Conservation (phyloP, 2,797 vertebrate genomes). For the Tachyglossus aculeatus region DNA sequence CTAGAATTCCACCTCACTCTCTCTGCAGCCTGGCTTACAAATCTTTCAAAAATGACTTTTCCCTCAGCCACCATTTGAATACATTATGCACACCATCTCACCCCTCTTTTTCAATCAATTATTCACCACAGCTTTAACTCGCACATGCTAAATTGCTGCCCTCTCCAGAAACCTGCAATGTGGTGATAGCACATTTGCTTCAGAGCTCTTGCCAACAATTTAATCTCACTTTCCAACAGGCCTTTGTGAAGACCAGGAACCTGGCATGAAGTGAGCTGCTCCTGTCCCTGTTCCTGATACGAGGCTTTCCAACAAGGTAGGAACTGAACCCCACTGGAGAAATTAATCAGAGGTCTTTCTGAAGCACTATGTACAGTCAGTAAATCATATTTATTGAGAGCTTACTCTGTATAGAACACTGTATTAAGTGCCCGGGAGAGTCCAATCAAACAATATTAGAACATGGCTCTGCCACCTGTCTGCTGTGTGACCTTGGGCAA, state of each 20-base stretch:
- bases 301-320: background rate
- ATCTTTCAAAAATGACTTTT: slow-evolving; percentile 27
- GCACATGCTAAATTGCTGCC: slow-evolving; percentile 41
- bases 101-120: slow-evolving; percentile 55
- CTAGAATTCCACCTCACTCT: background rate
- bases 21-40: slow-evolving; percentile 20
- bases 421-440: no score
- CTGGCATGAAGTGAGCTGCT: background rate
- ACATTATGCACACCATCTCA: slow-evolving; percentile 45
- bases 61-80: slow-evolving; percentile 42
- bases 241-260: background rate
- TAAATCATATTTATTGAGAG: no score
- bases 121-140: slow-evolving; percentile 41
- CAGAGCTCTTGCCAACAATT: slow-evolving; percentile 28
- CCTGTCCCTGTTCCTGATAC: background rate
- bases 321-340: background rate
- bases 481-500: no score
- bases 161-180: slow-evolving; percentile 33
- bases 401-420: no score
- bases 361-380: background rate
- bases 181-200: slow-evolving; percentile 12
- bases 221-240: background rate
- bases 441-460: no score
- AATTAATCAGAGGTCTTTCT: background rate
- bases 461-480: no score